Percentiles rank a stretch among this genome's conserved stretches.
Evolutionary conservation across 2,888 invertebrate genomes (phyloP).

Genomic region (Trissolcus japonicus): DNA sequence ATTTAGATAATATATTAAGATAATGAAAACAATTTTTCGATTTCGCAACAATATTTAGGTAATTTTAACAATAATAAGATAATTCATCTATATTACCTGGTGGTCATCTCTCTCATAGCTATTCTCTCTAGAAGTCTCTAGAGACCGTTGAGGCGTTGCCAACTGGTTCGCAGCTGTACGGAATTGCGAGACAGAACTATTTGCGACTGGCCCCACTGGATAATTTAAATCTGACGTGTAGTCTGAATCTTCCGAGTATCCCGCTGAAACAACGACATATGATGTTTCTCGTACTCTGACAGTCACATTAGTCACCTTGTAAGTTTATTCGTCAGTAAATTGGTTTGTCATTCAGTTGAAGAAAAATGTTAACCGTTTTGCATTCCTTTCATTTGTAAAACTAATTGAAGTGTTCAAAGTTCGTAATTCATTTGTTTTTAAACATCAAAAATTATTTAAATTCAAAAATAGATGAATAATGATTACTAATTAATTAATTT

Average conservation of each 20-base stretch:
- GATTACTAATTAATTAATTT: too few relatives aligned
- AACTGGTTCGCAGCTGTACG: constrained; percentile 86
- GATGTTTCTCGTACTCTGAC: constrained; percentile 2
- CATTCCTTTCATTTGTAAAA: background rate
- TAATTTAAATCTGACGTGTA: constrained; percentile 97
- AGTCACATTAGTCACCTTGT: background rate
- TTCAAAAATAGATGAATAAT: too few relatives aligned
- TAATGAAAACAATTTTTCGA: background rate
- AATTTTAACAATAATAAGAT: constrained; percentile 17
- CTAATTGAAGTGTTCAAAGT: too few relatives aligned
- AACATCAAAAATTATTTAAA: too few relatives aligned
- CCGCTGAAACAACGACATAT: constrained; percentile 81
- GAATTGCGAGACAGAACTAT: constrained; percentile 94
- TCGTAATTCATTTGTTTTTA: too few relatives aligned
- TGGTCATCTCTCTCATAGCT: constrained; percentile 89
- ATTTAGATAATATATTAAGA: too few relatives aligned
- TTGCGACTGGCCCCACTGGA: constrained; percentile 90
- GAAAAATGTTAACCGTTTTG: background rate
- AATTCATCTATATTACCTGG: constrained; percentile 70
- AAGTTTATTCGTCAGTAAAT: background rate
- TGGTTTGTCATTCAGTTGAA: background rate
- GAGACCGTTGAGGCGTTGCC: constrained; percentile 86
- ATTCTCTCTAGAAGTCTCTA: constrained; percentile 88
- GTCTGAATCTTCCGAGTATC: constrained; percentile 97
- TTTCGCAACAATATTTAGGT: background rate